Evolutionary conservation across 1,140 invertebrate genomes (phyloP), one percentile per base, ranked within the genome.

Genomic region (Drosophila tani): DNA sequence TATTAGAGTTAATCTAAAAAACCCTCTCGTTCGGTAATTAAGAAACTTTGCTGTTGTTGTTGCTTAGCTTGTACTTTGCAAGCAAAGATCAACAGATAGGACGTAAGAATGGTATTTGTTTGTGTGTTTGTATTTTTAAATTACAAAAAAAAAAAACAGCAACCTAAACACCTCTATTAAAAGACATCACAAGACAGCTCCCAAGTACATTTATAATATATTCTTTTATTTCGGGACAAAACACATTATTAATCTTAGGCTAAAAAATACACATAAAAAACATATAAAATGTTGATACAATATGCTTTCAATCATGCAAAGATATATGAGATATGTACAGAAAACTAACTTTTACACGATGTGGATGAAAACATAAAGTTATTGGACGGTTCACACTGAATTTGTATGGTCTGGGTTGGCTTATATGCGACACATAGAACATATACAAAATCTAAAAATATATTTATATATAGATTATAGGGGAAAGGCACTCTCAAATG

Each of bases 371-470:
- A 90, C 84, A 87, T 77, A 88, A 79, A 83, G 69, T 79, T 81
- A 91, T 91, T 91, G 87, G 87, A 91, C 87, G 87, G 87, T 82
- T 91, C 68, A 87, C 87, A 91, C 87, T 91, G 87, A 77, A 86
- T 87, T 69, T 56, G 65, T 87, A 87, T 87, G 84, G 84, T 87
- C 84, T 32, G 76, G 83, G 32, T 68, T 81, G 57, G 40, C 24
- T 81, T 82, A 81, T 84, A 84, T 84, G 81, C 59, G 81, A 84
- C 81, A 77, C 75, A 78, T 80, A 78, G 63, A 66, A 78, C 82
- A 84, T 84, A 84, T 51, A 66, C 57, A 68, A 71, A 56, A 51
- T 43, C 5, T 56, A 70, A 57, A 46, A 56, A 24, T 55, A 82
- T 49, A 38, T 47, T 59, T 46, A 32, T 12, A 47, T 51, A 29